Evolutionary conservation across 2,797 vertebrate species (phyloP), one percentile per base, ranked within the genome.

Genomic region (Brotula barbata): DNA sequence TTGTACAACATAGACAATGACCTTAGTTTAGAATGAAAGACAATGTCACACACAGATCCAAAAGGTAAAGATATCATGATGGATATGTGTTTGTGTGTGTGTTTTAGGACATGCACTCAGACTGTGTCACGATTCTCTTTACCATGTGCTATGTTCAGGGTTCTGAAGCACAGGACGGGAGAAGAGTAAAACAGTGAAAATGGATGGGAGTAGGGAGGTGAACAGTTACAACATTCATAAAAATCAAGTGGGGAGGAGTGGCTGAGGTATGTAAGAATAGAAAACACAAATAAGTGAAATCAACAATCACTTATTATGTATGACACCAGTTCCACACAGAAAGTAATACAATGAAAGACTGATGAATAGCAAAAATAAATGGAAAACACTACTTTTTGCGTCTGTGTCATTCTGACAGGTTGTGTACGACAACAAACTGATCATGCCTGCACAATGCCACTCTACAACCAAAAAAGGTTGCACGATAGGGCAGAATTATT

Each of bases 121-220:
- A 54, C 33, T 15, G 21, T 56, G 44, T 61, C 28, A 54, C 53
- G 36, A 44, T 9, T 52, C 17, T 34, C 44, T 73, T 73, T 75
- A 80, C 70, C 71, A 47, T 87, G 51, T 68, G 43, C 63, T 49
- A 64, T 64, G 62, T 66, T 81, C 67, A 73, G 54, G 73, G 72
- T 50, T 80, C 64, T 84, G 73, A 65, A 57, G 71, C 12, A 58
- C 53, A 74, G 60, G 51, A 67, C 43, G 60, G 53, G 25, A 55
- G 52, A 53, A 63, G 31, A 66, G 62, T 41, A 39, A 65, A 62
- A 56, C 16, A 20, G 15, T 43, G 36, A 58, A 58, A 17, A 71
- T 33, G 58, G 58, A 56, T 37, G 21, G 53, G 31, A 63, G 46
- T 74, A 52, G 17, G 43, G 40, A 67, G 22, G 44, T 57, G 19